phyloP scores from a whole-genome alignment of 2,888 invertebrate species.

The Cactoblastis cactorum region DNA sequence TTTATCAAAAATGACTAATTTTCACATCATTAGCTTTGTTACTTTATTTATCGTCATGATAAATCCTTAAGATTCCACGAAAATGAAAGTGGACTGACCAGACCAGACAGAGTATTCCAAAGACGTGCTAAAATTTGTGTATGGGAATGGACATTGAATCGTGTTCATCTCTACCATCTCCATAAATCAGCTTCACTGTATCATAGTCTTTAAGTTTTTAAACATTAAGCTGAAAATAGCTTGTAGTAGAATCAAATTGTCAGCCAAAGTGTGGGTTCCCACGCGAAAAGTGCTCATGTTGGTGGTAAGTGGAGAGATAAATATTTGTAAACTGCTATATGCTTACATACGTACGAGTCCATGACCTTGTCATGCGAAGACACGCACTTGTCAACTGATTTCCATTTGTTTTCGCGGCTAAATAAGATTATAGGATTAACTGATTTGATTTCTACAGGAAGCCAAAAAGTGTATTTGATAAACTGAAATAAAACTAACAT shows the following conservation, averaged over 20 bases:
- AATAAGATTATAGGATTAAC: conserved; percentile 12
- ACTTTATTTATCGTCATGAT: conserved; percentile 23
- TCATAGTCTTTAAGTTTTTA: conserved; percentile 22
- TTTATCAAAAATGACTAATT: conserved; percentile 19
- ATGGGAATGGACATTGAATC: conserved; percentile 41
- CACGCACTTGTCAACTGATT: conserved; percentile 8
- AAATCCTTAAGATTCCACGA: conserved; percentile 28
- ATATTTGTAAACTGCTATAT: conserved; percentile 62
- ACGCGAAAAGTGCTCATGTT: conserved; percentile 58
- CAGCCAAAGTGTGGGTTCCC: conserved; percentile 50
- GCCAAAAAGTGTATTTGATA: neutral
- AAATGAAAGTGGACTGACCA: conserved; percentile 46
- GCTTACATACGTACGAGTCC: conserved; percentile 38
- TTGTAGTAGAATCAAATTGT: conserved; percentile 17
- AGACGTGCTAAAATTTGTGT: conserved; percentile 58
- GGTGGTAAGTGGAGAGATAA: conserved; percentile 68
- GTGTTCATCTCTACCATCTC: conserved; percentile 23
- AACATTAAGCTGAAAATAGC: conserved; percentile 19
- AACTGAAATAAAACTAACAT: neutral
- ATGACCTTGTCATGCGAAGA: conserved; percentile 46
- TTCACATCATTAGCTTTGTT: conserved; percentile 22
- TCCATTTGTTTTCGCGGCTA: conserved; percentile 3
- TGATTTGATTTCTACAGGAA: neutral
- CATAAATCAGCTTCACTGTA: conserved; percentile 4
- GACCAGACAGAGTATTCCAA: no score